These are phyloP conservation scores for Lepetodrilus schrolli DNA, from an alignment of 2,888 invertebrate species.

Conservation along the genomic window DNA sequence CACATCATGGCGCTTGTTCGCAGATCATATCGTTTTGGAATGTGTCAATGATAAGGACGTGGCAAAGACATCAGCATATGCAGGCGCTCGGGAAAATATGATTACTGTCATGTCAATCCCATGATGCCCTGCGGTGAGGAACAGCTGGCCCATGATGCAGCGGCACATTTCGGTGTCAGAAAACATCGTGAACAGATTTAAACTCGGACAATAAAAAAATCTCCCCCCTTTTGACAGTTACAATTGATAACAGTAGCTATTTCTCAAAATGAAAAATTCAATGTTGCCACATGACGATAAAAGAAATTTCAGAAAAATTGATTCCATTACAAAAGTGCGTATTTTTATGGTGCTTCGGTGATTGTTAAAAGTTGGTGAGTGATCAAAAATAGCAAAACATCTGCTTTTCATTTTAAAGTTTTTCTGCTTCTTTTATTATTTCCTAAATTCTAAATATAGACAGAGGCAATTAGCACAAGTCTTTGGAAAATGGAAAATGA, in stretches of 20 bases:
- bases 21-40: conserved; percentile 2
- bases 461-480: not conserved
- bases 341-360: not conserved
- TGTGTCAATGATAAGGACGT: not conserved
- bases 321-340: not conserved
- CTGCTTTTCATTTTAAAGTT: not conserved
- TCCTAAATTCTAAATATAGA: not conserved
- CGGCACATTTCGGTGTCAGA: not conserved
- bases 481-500: not conserved
- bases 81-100: conserved; percentile 16
- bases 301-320: not conserved
- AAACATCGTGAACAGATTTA: conserved; percentile 5
- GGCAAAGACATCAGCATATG: conserved; percentile 3
- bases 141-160: not conserved
- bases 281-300: not conserved
- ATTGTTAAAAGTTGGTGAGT: not conserved
- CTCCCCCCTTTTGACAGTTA: conserved; percentile 12
- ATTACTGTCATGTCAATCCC: conserved; percentile 24
- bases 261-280: not conserved
- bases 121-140: conserved; percentile 1
- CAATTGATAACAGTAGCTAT: conserved; percentile 16
- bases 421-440: not conserved
- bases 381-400: conserved; percentile 8
- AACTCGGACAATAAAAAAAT: conserved; percentile 3
- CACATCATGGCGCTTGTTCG: not conserved